Evolutionary conservation across 1,140 invertebrate genomes (phyloP).

Genomic region (Drosophila bifasciata): DNA sequence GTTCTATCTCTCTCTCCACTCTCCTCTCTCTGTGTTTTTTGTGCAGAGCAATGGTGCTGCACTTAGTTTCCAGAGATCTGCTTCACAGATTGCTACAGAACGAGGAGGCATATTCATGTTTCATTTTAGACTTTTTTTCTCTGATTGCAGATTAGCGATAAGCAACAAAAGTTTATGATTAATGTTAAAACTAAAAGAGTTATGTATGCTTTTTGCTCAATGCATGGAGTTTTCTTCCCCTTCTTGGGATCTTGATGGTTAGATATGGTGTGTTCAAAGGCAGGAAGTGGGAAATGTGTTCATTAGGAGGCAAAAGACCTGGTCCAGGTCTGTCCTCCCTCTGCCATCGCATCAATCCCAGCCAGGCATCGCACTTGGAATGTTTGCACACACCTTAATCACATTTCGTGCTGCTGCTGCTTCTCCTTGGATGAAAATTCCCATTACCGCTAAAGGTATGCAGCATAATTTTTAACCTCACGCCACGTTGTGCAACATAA

Average conservation of each 20-base stretch:
- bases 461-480: conserved; percentile 64
- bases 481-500: conserved; percentile 51
- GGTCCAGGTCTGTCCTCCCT: conserved; percentile 22
- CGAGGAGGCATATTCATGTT: conserved; percentile 36
- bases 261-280: not conserved
- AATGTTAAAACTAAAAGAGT: conserved; percentile 12
- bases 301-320: not conserved
- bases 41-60: not conserved
- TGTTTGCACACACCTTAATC: conserved; percentile 58
- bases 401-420: conserved; percentile 42
- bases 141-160: conserved; percentile 6
- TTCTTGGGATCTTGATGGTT: not conserved
- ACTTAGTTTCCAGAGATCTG: too few species aligned
- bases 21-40: too few species aligned
- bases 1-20: conserved; percentile 10
- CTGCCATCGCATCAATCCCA: conserved; percentile 3
- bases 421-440: conserved; percentile 36
- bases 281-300: conserved; percentile 12
- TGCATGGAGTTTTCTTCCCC: too few species aligned
- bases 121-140: conserved; percentile 5
- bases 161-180: conserved; percentile 9
- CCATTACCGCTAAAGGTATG: conserved; percentile 51
- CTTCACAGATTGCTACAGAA: conserved; percentile 27
- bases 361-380: conserved; percentile 20
- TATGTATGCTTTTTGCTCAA: conserved; percentile 3